Base-by-base conservation (phyloP, 2,797 vertebrate genomes). In the Typhlichthys eigenmanni region DNA sequence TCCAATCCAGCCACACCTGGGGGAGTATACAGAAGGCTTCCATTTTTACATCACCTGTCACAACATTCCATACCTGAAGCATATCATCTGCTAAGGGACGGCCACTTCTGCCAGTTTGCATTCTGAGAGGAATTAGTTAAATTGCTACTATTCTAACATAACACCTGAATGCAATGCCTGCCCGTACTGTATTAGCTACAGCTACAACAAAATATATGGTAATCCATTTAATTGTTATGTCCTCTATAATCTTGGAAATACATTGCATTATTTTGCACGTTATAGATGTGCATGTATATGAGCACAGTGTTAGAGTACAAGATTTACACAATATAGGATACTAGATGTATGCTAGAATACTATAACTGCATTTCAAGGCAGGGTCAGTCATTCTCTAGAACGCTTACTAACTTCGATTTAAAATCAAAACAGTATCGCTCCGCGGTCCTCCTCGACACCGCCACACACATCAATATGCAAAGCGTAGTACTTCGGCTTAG, bases 1-100 rank as follows among this genome's bases (percentile, higher is more conserved):
- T 84, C 82, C 83, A 77, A 83, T 83, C 78, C 76, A 57, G 52
- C 77, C 60, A 80, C 84, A 84, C 88, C 83, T 82, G 74, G 72
- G 64, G 84, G 79, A 85, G 84, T 82, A 74, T 19, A 71, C 70
- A 55, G 55, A 64, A 70, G 71, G 78, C 73, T 76, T 58, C 55
- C 62, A 32, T 58, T 68, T 62, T 68, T 66, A 81, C 71, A 46
- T 64, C 2, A 45, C 47, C 69, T 78, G 69, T 75, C 73, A 47
- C 24, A 57, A 58, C 62, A 11, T 58, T 29, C 43, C 59, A 60
- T 62, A 80, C 62, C 71, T 67, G 60, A 71, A 74, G 74, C 64
- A 60, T 60, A 13, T 6, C 69, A 76, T 71, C 76, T 81, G 68
- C 47, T 58, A 14, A 12, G 53, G 32, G 50, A 3, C 57, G 54